Conservation (phyloP, 2,113 vertebrate species). For the Globicephala melas region DNA sequence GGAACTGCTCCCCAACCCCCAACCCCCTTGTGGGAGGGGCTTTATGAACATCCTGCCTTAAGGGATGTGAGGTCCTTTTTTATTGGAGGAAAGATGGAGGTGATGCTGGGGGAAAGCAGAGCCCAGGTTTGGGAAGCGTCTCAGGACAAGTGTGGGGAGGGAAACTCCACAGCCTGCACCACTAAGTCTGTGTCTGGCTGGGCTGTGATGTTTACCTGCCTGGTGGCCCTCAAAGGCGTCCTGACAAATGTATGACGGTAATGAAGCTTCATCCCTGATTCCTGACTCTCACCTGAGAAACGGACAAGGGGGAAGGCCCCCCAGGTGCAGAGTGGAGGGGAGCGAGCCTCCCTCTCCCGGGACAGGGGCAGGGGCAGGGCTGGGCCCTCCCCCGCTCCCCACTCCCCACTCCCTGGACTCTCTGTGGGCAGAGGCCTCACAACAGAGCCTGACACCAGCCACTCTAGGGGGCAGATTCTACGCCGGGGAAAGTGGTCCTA, state of each 20-base stretch:
- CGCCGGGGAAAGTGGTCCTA: too few relatives aligned
- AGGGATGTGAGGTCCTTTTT: not conserved
- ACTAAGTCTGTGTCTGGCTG: not conserved
- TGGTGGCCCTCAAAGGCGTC: not conserved
- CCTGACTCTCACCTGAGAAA: not conserved
- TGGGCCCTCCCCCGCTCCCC: too few relatives aligned
- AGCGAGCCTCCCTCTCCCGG: too few relatives aligned
- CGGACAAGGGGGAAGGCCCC: rapidly evolving
- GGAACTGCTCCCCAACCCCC: not conserved
- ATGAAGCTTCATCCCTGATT: not conserved
- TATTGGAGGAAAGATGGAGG: rapidly evolving
- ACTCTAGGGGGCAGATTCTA: not conserved
- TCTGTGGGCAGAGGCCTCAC: not conserved
- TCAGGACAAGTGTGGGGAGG: not conserved
- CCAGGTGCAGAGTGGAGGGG: not conserved
- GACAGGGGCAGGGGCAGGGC: too few relatives aligned
- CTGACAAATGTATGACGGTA: not conserved
- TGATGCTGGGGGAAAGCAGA: rapidly evolving
- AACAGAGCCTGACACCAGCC: not conserved
- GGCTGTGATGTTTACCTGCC: not conserved
- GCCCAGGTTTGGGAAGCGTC: not conserved
- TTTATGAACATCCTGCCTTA: not conserved
- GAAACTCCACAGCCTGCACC: too few relatives aligned
- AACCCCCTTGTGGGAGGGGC: too few relatives aligned
- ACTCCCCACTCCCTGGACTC: too few relatives aligned